Evolutionary conservation across 2,888 invertebrate genomes (phyloP).

Genomic region (Ennomos erosarius): DNA sequence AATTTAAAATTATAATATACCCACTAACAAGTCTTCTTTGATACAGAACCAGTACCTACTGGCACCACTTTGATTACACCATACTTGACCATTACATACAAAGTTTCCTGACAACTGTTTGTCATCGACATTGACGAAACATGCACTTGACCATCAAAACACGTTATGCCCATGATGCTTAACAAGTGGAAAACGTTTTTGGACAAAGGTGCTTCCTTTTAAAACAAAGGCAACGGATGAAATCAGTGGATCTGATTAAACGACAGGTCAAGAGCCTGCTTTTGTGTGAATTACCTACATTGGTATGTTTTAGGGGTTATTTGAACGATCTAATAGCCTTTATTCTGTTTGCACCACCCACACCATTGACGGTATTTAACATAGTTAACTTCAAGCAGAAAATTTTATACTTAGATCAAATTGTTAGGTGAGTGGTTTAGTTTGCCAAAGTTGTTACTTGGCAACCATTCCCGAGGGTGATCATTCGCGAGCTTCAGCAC

Average conservation of each 20-base stretch:
- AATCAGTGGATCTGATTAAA: slow-evolving; percentile 26
- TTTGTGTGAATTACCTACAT: slow-evolving; percentile 11
- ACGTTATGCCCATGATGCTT: slow-evolving; percentile 24
- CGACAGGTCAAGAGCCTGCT: slow-evolving; percentile 33
- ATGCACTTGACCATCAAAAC: slow-evolving; percentile 37
- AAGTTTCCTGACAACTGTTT: not conserved
- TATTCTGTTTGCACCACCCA: too few relatives aligned
- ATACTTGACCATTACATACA: too few relatives aligned
- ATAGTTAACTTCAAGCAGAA: too few relatives aligned
- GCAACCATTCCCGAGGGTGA: not conserved
- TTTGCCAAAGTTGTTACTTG: too few relatives aligned
- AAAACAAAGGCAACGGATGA: slow-evolving; percentile 32
- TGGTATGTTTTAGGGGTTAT: not conserved
- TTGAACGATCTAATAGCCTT: too few relatives aligned
- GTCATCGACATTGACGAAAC: slow-evolving; percentile 21
- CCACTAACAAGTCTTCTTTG: too few relatives aligned
- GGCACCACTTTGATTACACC: too few relatives aligned
- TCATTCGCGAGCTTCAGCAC: not conserved
- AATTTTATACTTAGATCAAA: too few relatives aligned
- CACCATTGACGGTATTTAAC: too few relatives aligned
- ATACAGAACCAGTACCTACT: too few relatives aligned
- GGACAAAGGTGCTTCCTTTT: slow-evolving; percentile 38
- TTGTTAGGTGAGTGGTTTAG: too few relatives aligned
- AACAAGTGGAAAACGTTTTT: slow-evolving; percentile 31
- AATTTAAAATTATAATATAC: too few relatives aligned